Conservation (phyloP, 2,113 vertebrate species). For the Sceloporus tristichus region DNA sequence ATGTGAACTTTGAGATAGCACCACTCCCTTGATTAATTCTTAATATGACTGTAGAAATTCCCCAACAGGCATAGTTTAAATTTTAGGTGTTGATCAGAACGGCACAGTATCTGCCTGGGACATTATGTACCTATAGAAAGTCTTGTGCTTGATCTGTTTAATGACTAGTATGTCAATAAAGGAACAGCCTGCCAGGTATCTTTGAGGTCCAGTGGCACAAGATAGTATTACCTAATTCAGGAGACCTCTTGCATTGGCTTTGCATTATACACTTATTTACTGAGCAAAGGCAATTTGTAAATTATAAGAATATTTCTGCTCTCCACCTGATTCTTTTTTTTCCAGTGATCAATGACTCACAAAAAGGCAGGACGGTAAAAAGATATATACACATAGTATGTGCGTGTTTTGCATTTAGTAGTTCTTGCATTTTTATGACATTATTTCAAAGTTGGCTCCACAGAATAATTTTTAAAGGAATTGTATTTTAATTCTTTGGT, state of each 20-base stretch:
- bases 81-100: accelerated
- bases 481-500: background rate
- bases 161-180: background rate
- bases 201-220: no score
- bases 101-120: background rate
- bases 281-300: background rate
- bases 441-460: background rate
- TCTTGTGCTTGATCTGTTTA: background rate
- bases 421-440: background rate
- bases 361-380: background rate
- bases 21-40: background rate
- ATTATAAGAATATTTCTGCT: background rate
- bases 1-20: background rate
- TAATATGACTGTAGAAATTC: background rate
- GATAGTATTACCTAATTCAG: no score
- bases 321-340: no score
- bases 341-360: background rate
- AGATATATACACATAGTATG: background rate
- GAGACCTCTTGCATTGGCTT: background rate
- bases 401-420: background rate
- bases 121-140: background rate
- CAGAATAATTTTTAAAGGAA: background rate
- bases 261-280: background rate
- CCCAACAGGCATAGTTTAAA: background rate
- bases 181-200: no score